Evolutionary conservation across 1,140 invertebrate species (phyloP).

Genomic region (Rhyacophila brunnea): DNA sequence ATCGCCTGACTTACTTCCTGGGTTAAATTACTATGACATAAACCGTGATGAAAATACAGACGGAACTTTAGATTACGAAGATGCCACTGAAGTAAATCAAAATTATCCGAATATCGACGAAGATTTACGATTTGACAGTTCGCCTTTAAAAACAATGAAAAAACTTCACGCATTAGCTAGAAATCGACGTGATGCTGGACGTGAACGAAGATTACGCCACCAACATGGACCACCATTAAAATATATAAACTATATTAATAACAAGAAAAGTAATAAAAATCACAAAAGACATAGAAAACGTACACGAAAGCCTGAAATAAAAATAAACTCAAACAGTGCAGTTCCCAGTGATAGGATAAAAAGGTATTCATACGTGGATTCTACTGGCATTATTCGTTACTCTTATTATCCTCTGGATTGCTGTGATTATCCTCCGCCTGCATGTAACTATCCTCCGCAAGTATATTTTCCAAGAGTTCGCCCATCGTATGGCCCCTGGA

Average conservation of each 20-base stretch:
- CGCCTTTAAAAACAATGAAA: too few relatives aligned
- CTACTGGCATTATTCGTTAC: slow-evolving; percentile 15
- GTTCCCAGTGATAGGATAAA: slow-evolving; percentile 7
- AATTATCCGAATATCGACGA: too few relatives aligned
- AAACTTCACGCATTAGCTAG: not conserved
- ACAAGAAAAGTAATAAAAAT: not conserved
- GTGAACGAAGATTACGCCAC: not conserved
- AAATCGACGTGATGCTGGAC: not conserved
- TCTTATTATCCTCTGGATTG: slow-evolving; percentile 12
- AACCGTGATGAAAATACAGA: too few relatives aligned
- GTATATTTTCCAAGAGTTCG: not conserved
- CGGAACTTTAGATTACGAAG: too few relatives aligned
- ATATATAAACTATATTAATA: not conserved
- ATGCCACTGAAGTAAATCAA: too few relatives aligned
- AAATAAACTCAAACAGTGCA: too few relatives aligned
- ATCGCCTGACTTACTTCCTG: too few relatives aligned
- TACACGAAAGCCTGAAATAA: not conserved
- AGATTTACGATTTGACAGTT: too few relatives aligned
- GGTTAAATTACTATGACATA: too few relatives aligned
- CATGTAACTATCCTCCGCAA: slow-evolving; percentile 4
- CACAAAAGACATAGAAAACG: not conserved
- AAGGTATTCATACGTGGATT: slow-evolving; percentile 25
- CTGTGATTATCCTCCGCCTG: slow-evolving; percentile 20
- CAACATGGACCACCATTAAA: not conserved
- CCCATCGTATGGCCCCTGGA: slow-evolving; percentile 31